Evolutionary conservation across 1,140 invertebrate genomes (phyloP), one percentile per base, ranked within the genome.

Genomic region (Sycophila sp.): DNA sequence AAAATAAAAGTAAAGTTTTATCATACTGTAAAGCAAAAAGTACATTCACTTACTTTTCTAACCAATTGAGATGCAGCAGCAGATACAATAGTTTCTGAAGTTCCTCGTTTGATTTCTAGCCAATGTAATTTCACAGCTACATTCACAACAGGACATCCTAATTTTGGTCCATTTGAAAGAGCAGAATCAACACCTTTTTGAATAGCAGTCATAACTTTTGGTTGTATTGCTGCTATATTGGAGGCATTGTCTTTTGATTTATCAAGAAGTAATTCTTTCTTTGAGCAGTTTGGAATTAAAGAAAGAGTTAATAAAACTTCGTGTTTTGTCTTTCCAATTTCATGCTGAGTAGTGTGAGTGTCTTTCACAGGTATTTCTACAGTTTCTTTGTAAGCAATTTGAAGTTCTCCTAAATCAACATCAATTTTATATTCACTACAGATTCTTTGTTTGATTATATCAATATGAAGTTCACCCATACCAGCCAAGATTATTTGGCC

Each of bases 391-490:
- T 98, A 99, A 4, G 97, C 92, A 62, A 99, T 96, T 87, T 97
- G 95, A n/a, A 99, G 82, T 0, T 93, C 91, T 1, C 98, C 98
- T n/a, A 99, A 82, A 74, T 97, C 94, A 2, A 91, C 96, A 38
- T 99, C 94, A 58, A 99, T 91, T 82, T 95, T 95, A 83, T 96
- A 99, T 76, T 99, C 97, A 58, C 89, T 91, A 55, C 89, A 83
- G 26, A 98, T 92, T 62, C 96, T 87, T 75, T 97, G 94, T 77
- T 94, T 94, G 36, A 99, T 94, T 51, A 99, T 94, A 77, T 99
- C 97, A 66, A 99, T 87, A 84, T 99, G 98, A 4, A 99, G 87
- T 86, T 99, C 97, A 7, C 98, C 98, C 97, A 99, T 99, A 17
- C 95, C 92, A 65, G 90, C 91, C 3, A 98, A 87, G 72, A 98